Conservation (phyloP, 2,888 invertebrate genomes). For the Agriopis marginaria region DNA sequence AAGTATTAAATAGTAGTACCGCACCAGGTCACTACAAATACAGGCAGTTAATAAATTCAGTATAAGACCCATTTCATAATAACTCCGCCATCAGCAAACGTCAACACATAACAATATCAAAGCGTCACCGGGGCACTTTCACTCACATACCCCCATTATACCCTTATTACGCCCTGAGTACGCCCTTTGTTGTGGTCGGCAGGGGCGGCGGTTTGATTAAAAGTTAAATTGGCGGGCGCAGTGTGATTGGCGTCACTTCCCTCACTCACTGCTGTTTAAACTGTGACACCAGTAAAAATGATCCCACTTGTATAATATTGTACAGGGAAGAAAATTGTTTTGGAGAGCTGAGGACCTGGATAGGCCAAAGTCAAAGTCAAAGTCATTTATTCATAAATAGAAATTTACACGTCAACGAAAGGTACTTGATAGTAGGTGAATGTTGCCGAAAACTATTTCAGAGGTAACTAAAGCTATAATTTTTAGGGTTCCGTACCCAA, state of each 20-base stretch:
- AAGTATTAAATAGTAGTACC: too few relatives aligned
- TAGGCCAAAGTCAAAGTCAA: too few relatives aligned
- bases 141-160: constrained; percentile 21
- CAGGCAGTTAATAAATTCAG: neutral
- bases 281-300: constrained; percentile 27
- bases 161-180: constrained; percentile 31
- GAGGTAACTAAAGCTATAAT: too few relatives aligned
- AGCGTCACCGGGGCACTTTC: constrained; percentile 10
- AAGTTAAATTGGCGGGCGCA: constrained; percentile 52
- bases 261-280: constrained; percentile 2
- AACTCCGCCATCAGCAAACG: constrained; percentile 9
- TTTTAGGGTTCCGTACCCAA: too few relatives aligned
- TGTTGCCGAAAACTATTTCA: neutral
- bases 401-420: too few relatives aligned
- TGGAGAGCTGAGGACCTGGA: neutral
- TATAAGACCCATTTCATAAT: constrained; percentile 3
- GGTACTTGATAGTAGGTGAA: too few relatives aligned
- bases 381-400: too few relatives aligned
- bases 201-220: constrained; percentile 48
- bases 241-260: constrained; percentile 45
- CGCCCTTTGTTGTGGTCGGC: constrained; percentile 33
- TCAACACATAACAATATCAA: constrained; percentile 19
- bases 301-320: constrained; percentile 10
- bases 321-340: constrained; percentile 18
- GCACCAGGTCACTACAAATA: neutral